Percentiles rank a stretch among this genome's conserved stretches.
Conservation (phyloP, 1,140 invertebrate genomes). For the Trypoxylus dichotomus region DNA sequence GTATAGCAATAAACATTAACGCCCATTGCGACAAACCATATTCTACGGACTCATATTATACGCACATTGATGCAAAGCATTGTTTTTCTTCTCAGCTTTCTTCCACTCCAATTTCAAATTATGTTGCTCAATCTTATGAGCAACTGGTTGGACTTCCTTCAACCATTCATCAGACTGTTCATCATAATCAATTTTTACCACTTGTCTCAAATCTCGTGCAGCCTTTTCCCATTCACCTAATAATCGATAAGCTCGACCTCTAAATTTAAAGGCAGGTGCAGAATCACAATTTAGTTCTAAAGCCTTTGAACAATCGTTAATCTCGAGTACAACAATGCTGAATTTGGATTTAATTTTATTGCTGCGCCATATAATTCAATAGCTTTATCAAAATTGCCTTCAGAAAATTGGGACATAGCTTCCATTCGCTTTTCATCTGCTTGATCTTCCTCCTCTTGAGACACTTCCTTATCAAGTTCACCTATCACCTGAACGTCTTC, state of each 20-base stretch:
- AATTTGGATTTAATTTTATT: conserved; percentile 81
- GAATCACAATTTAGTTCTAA: conserved; percentile 89
- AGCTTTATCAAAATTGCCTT: conserved; percentile 78
- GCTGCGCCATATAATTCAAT: conserved; percentile 83
- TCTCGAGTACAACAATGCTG: conserved; percentile 88
- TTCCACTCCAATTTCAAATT: conserved; percentile 76
- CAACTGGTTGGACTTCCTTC: conserved; percentile 88
- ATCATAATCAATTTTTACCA: conserved; percentile 91
- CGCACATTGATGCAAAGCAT: too few relatives aligned
- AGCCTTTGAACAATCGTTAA: conserved; percentile 84
- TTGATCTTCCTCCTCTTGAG: conserved; percentile 63
- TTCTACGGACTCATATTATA: too few relatives aligned
- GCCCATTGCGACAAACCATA: too few relatives aligned
- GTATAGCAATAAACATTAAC: too few relatives aligned
- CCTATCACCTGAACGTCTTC: conserved; percentile 70
- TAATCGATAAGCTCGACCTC: conserved; percentile 82
- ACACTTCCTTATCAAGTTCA: conserved; percentile 64
- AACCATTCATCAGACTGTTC: conserved; percentile 89
- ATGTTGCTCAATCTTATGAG: conserved; percentile 85
- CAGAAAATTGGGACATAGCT: conserved; percentile 72
- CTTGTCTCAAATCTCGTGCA: conserved; percentile 80
- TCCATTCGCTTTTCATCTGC: conserved; percentile 73
- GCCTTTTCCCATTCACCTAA: conserved; percentile 87
- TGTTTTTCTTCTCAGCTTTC: conserved; percentile 66
- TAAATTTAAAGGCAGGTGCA: conserved; percentile 86